These are phyloP conservation scores for Oncorhynchus kisutch DNA, from an alignment of 2,113 vertebrate genomes.

Conservation along the genomic window DNA sequence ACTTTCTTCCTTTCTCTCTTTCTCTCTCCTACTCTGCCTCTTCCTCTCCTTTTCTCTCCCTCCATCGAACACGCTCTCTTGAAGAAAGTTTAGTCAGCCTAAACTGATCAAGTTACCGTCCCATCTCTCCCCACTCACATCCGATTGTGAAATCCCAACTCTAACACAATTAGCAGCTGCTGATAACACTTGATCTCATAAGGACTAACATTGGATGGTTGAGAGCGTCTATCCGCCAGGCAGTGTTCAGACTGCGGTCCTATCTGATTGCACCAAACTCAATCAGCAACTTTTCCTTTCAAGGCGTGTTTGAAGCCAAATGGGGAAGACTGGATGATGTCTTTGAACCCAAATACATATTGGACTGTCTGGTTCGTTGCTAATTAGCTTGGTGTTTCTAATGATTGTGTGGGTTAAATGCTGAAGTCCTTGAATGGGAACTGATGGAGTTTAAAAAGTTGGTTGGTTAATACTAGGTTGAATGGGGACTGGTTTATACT, in stretches of 20 bases:
- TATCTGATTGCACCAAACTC: conserved; percentile 7
- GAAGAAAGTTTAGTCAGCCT: neutral
- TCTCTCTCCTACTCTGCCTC: neutral
- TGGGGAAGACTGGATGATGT: neutral
- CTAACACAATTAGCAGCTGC: neutral
- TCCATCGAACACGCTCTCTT: neutral
- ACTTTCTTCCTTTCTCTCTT: neutral
- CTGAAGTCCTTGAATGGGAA: no score
- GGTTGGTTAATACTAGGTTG: no score
- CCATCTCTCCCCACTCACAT: neutral
- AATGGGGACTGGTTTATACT: no score
- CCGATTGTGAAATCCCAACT: neutral
- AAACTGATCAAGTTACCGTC: neutral
- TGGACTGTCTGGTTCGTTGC: no score
- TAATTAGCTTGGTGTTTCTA: no score
- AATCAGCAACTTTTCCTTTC: neutral
- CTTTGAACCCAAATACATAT: no score
- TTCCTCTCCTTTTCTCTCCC: neutral
- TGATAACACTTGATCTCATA: neutral
- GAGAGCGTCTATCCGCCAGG: no score
- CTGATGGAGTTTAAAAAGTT: no score
- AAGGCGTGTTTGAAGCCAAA: neutral
- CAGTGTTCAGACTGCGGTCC: neutral
- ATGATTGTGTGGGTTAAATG: no score
- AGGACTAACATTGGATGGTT: neutral